Conservation (phyloP, 2,113 vertebrate species). For the Lethenteron camtschaticum region DNA sequence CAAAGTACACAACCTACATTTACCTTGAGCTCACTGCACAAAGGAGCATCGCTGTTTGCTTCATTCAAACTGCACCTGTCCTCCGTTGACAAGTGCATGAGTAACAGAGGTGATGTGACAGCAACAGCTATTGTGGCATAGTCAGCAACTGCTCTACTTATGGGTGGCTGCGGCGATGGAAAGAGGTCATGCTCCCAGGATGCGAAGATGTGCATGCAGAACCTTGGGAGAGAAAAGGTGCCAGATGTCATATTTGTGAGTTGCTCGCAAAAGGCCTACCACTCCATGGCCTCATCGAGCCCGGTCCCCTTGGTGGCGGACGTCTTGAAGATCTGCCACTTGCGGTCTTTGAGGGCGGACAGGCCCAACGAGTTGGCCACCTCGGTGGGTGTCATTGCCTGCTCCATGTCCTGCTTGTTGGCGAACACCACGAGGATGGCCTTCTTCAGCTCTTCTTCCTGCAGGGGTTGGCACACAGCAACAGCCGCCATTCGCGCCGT, state of each 20-base stretch:
- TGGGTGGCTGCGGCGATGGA: no score
- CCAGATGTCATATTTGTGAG: background rate
- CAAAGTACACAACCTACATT: background rate
- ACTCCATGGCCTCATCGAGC: slow-evolving; percentile 91
- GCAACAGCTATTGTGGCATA: background rate
- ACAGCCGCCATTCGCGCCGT: background rate
- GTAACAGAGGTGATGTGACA: background rate
- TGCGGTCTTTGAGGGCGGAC: slow-evolving; percentile 73
- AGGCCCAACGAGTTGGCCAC: slow-evolving; percentile 77
- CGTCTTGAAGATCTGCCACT: slow-evolving; percentile 98
- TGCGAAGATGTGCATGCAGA: background rate
- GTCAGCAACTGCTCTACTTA: background rate
- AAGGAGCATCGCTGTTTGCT: background rate
- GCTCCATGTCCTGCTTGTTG: slow-evolving; percentile 97
- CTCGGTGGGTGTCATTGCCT: slow-evolving; percentile 86
- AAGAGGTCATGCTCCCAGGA: no score
- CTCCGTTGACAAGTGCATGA: background rate
- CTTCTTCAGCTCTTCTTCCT: slow-evolving; percentile 96
- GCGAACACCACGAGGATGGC: slow-evolving; percentile 94
- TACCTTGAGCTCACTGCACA: slow-evolving; percentile 5
- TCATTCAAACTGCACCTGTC: background rate
- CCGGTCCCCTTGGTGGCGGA: slow-evolving; percentile 83
- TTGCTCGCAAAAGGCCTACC: slow-evolving; percentile 24
- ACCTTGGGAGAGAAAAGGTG: background rate
- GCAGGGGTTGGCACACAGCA: slow-evolving; percentile 8